phyloP scores from a whole-genome alignment of 1,140 invertebrate species.

The Zophobas atratus region DNA sequence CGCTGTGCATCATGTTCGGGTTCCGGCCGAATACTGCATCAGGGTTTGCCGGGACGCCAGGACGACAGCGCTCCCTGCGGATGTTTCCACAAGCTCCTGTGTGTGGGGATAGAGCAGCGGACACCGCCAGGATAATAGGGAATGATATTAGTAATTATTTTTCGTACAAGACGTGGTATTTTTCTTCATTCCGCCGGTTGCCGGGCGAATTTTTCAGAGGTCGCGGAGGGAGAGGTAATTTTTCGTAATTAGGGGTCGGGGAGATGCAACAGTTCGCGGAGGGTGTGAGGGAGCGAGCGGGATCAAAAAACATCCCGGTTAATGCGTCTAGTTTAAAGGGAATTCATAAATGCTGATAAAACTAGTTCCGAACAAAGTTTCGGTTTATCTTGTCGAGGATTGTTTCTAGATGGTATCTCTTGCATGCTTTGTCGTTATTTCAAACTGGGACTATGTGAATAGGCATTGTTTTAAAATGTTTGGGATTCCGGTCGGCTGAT shows the following conservation, averaged over 20 bases:
- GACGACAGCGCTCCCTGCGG: constrained; percentile 59
- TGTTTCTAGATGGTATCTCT: constrained; percentile 30
- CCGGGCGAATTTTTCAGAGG: constrained; percentile 3
- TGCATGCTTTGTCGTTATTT: constrained; percentile 29
- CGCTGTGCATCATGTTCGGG: constrained; percentile 53
- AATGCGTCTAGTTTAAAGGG: not conserved
- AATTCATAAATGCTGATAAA: constrained; percentile 37
- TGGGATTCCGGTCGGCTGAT: constrained; percentile 5
- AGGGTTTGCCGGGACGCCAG: constrained; percentile 60
- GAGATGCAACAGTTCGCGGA: constrained; percentile 19
- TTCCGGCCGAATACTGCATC: constrained; percentile 59
- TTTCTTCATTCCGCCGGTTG: constrained; percentile 8
- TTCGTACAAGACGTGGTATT: constrained; percentile 33
- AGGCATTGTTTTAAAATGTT: constrained; percentile 41
- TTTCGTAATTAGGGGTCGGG: constrained; percentile 4
- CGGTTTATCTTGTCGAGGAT: constrained; percentile 20
- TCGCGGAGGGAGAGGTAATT: constrained; percentile 5
- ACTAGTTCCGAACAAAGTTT: constrained; percentile 32
- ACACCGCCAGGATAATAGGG: constrained; percentile 44
- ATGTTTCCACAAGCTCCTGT: constrained; percentile 53
- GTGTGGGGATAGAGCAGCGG: not conserved
- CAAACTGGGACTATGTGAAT: constrained; percentile 17
- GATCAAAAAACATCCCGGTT: constrained; percentile 5
- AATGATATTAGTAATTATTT: constrained; percentile 49
- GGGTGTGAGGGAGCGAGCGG: not conserved